A percentile compares a stretch with the other conserved stretches of the same genome.
Conservation (phyloP, 2,888 invertebrate genomes). For the Eristalinus sepulchralis region DNA sequence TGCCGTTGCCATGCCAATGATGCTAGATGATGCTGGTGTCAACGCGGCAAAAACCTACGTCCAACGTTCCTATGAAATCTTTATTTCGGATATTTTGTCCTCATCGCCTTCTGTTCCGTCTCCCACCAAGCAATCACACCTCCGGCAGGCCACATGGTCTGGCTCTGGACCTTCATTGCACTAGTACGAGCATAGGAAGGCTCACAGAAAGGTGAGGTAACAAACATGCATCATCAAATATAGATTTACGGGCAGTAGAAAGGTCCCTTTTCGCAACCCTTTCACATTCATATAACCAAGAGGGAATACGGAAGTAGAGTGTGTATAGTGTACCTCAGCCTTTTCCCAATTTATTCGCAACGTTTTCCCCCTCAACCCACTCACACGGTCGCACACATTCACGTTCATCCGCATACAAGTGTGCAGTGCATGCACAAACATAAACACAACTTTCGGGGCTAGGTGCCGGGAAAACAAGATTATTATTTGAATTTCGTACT, state of each 20-base stretch:
- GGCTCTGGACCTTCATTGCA: conserved; percentile 49
- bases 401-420: background rate
- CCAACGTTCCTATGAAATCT: conserved; percentile 65
- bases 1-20: conserved; percentile 65
- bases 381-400: conserved; percentile 6
- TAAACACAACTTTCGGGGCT: conserved; percentile 66
- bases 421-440: conserved; percentile 57
- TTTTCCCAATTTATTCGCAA: conserved; percentile 70
- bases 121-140: background rate
- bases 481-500: conserved; percentile 80
- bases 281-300: conserved; percentile 69
- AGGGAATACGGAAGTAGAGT: conserved; percentile 68
- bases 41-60: conserved; percentile 68
- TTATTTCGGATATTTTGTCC: conserved; percentile 62
- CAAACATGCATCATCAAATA: conserved; percentile 72
- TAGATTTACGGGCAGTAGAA: conserved; percentile 70
- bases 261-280: conserved; percentile 69
- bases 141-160: conserved; percentile 23
- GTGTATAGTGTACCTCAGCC: conserved; percentile 53
- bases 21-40: conserved; percentile 67
- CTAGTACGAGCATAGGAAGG: conserved; percentile 56
- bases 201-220: conserved; percentile 61
- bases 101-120: conserved; percentile 35
- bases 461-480: conserved; percentile 71
- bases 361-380: conserved; percentile 47